A percentile compares a stretch with the other conserved stretches of the same genome.
phyloP scores from a whole-genome alignment of 1,140 invertebrate genomes.

The Lasaia peninsularis region DNA sequence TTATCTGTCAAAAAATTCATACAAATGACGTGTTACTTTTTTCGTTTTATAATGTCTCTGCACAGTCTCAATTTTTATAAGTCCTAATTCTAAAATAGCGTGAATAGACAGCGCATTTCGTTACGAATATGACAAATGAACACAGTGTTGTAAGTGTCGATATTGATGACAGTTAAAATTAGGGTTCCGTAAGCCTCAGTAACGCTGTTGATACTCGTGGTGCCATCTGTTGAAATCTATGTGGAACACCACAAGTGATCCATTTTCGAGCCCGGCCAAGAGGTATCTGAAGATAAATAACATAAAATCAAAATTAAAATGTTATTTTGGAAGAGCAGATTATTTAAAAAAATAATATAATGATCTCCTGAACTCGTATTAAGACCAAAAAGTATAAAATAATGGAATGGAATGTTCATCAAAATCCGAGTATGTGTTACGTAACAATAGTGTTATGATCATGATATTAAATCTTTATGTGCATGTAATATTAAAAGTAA shows the following conservation, averaged over 20 bases:
- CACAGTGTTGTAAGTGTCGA: conserved; percentile 6
- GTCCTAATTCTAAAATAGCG: not conserved
- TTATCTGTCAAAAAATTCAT: not conserved
- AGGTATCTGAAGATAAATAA: conserved; percentile 87
- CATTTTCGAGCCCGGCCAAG: conserved; percentile 96
- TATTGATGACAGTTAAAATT: conserved; percentile 27
- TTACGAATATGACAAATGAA: conserved; percentile 4
- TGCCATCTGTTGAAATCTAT: conserved; percentile 99
- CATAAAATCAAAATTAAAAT: not conserved
- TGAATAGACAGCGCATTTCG: not conserved
- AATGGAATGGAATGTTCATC: no score
- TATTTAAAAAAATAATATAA: no score
- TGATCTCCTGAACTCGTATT: no score
- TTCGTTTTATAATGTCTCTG: not conserved
- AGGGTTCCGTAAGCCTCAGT: conserved; percentile 76
- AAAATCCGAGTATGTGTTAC: no score
- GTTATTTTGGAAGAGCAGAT: no score
- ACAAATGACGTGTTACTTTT: not conserved
- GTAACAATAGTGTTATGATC: no score
- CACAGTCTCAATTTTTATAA: not conserved
- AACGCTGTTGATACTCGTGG: conserved; percentile 97
- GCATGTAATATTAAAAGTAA: no score
- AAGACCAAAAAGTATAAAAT: no score
- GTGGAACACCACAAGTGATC: conserved; percentile 98
- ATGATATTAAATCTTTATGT: no score